Evolutionary conservation across 53 echinoderm and acorn worm genomes (phyloP).

Genomic region (Patiria pectinifera): DNA sequence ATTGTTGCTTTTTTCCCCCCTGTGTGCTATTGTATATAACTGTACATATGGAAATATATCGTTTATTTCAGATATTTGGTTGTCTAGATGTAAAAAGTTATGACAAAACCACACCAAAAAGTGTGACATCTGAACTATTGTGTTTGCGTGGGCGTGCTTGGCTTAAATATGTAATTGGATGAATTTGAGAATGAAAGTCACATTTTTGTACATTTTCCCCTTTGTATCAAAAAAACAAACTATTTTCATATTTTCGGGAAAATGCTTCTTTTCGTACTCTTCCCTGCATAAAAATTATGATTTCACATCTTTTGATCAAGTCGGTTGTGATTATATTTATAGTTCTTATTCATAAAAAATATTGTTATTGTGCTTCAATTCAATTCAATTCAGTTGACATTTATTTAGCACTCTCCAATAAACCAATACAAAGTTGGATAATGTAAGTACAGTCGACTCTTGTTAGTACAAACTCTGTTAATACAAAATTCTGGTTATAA

Average conservation of each 20-base stretch:
- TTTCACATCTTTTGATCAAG: neutral
- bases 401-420: too few species aligned
- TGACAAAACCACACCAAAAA: neutral
- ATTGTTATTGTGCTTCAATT: too few species aligned
- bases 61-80: neutral
- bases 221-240: neutral
- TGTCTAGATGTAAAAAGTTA: neutral
- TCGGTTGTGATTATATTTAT: neutral
- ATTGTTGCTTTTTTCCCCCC: neutral
- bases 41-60: conserved; percentile 20
- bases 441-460: too few species aligned
- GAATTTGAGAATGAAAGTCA: neutral
- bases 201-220: neutral
- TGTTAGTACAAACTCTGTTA: too few species aligned
- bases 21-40: conserved; percentile 32
- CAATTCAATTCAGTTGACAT: too few species aligned
- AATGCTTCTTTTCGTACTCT: neutral
- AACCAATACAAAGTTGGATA: too few species aligned
- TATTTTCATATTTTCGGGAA: neutral
- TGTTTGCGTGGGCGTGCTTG: neutral
- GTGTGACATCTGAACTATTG: neutral
- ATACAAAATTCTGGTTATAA: too few species aligned
- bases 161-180: neutral
- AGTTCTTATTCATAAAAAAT: neutral
- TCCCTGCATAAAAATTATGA: neutral